Percentiles rank a stretch among this genome's conserved stretches.
Evolutionary conservation across 92 coral and sea anemone species (phyloP).

Genomic region (Palythoa grandis): DNA sequence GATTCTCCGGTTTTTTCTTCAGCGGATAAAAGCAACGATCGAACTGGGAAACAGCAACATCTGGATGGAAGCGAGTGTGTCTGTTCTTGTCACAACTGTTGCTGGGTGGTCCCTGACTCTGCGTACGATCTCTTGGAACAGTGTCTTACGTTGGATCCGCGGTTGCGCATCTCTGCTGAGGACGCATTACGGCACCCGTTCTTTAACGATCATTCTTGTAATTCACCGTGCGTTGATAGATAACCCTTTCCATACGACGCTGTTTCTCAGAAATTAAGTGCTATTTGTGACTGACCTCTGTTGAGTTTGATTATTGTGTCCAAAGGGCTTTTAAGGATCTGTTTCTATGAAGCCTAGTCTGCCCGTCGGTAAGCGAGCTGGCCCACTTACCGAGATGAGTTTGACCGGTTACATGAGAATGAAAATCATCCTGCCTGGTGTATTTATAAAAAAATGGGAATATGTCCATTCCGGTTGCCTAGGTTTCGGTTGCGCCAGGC

Average conservation of each 20-base stretch:
- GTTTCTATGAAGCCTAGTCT: too few species aligned
- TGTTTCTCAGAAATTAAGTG: neutral
- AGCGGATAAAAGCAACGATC: neutral
- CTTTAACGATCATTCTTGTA: constrained; percentile 31
- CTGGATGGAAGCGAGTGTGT: constrained; percentile 84
- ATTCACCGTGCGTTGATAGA: constrained; percentile 17
- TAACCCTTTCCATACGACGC: neutral
- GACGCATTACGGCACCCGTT: constrained; percentile 91
- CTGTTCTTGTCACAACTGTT: constrained; percentile 70
- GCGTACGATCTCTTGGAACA: constrained; percentile 86
- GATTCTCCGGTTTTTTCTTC: neutral
- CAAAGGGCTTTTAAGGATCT: too few species aligned
- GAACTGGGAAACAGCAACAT: constrained; percentile 50
- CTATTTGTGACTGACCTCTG: too few species aligned
- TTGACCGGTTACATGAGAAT: too few species aligned
- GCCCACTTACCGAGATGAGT: too few species aligned
- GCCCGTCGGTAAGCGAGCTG: too few species aligned
- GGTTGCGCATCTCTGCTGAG: constrained; percentile 82
- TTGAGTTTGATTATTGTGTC: too few species aligned
- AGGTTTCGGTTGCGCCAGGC: too few species aligned
- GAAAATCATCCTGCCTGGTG: too few species aligned
- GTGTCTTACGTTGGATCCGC: constrained; percentile 90
- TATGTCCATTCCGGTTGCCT: too few species aligned
- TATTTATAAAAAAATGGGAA: too few species aligned
- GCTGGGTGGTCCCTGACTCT: constrained; percentile 73